These are phyloP conservation scores for Eriocheir sinensis DNA, from an alignment of 1,140 invertebrate species.

Conservation along the genomic window DNA sequence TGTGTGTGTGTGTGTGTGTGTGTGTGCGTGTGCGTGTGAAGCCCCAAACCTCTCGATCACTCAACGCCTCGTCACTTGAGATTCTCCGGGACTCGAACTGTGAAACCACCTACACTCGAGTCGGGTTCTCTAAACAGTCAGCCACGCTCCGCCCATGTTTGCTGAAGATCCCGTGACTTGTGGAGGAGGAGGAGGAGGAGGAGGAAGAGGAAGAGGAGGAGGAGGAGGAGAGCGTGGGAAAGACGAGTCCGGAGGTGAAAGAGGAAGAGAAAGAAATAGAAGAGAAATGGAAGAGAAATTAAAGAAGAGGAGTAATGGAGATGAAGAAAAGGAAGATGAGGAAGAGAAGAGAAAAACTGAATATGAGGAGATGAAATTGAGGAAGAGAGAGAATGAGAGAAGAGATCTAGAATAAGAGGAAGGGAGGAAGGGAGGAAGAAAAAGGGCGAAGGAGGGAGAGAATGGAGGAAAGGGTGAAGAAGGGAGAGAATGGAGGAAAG, in stretches of 20 bases:
- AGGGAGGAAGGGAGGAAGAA: too few species aligned
- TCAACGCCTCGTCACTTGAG: background rate
- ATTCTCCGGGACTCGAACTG: background rate
- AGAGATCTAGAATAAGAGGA: too few species aligned
- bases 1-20: slow-evolving; percentile 60
- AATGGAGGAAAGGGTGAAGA: too few species aligned
- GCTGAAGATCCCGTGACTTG: background rate
- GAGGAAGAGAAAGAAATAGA: too few species aligned
- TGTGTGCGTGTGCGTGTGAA: slow-evolving; percentile 46
- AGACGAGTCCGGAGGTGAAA: too few species aligned
- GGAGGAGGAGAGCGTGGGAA: too few species aligned
- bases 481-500: background rate
- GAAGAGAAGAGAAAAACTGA: background rate
- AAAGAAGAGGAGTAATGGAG: background rate
- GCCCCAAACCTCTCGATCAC: background rate
- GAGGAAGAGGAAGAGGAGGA: background rate
- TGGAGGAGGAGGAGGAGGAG: background rate
- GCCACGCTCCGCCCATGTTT: background rate
- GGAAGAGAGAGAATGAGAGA: too few species aligned
- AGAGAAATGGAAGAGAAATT: background rate
- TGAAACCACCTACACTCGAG: background rate
- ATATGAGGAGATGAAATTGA: too few species aligned
- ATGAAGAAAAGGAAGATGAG: background rate
- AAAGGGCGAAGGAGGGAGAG: too few species aligned
- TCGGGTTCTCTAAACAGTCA: background rate